Evolutionary conservation across 2,888 invertebrate genomes (phyloP).

Genomic region (Amphipyra tragopoginis): DNA sequence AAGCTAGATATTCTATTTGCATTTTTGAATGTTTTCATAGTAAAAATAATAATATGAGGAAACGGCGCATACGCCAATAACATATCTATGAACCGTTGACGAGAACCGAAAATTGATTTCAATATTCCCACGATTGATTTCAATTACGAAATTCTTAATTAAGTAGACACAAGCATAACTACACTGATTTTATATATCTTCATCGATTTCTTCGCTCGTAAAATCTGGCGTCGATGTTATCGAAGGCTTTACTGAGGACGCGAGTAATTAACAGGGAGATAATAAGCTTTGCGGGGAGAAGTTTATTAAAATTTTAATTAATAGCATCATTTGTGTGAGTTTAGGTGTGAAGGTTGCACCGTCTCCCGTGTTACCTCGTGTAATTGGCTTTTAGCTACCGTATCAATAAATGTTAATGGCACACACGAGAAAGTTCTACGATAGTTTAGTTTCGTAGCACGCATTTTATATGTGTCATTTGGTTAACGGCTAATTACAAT

Average conservation of each 20-base stretch:
- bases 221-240: conserved; percentile 62
- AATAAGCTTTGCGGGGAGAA: conserved; percentile 60
- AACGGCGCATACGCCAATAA: neutral
- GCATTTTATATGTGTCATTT: conserved; percentile 27
- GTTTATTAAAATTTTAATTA: conserved; percentile 68
- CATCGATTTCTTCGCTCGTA: conserved; percentile 63
- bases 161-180: conserved; percentile 45
- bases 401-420: conserved; percentile 52
- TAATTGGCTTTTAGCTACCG: conserved; percentile 71
- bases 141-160: conserved; percentile 56
- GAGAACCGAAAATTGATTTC: conserved; percentile 19
- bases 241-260: conserved; percentile 48
- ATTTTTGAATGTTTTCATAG: too few relatives aligned
- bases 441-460: conserved; percentile 31
- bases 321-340: conserved; percentile 64
- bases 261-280: conserved; percentile 61
- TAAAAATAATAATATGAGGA: neutral
- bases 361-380: conserved; percentile 50
- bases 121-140: conserved; percentile 55
- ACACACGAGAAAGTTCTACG: conserved; percentile 37
- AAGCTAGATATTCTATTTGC: too few relatives aligned
- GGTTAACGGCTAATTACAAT: conserved; percentile 25
- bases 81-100: neutral
- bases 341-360: conserved; percentile 59
- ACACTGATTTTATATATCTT: conserved; percentile 55